Evolutionary conservation across 2,113 vertebrate species (phyloP), one percentile per base, ranked within the genome.

Genomic region (Nipponia nippon): DNA sequence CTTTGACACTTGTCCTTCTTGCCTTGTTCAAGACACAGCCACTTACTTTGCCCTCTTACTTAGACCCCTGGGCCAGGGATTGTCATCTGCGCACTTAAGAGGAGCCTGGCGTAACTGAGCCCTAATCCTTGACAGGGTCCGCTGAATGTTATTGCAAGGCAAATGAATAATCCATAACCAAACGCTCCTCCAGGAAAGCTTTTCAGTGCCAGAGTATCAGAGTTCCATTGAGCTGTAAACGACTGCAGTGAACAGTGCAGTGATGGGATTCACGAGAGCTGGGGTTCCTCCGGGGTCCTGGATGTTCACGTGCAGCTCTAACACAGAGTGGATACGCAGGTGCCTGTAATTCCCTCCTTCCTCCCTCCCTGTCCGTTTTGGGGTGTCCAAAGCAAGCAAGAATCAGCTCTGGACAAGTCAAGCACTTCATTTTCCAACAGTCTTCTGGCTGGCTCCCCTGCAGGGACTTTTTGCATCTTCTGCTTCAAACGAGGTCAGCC

Each of bases 281-380:
- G 36, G 3, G 6, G 8, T 5, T 59, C 62, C 49, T 66, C 21
- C 1, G 1, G 8, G 0, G 22, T 58, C 36, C 80, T 66, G 49
- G 36, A 2, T 9, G 36, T 29, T 34, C 49, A 4, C 0, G 7
- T 0, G 10, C 55, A 66, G 63, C 26, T 53, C 40, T 25, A 49
- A 20, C 0, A 0, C 13, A 10, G 17, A 42, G 10, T 1, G 44
- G 26, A 30, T 10, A 15, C 1, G 1, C n/a, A 34, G 38, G 46
- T 21, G 47, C 46, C n/a, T 3, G 13, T 5, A 46, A 38, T 59
- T 67, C 56, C 58, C 22, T 70, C 66, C 17, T n/a, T 55, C 32
- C 58, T 67, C 32, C 32, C 26, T 56, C 50, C 14, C 11, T 25
- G 11, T 16, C 52, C 49, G 2, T 50, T 85, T 30, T 11, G 25